phyloP scores from a whole-genome alignment of 2,113 vertebrate species.

The Brachypodius melanocephalos region DNA sequence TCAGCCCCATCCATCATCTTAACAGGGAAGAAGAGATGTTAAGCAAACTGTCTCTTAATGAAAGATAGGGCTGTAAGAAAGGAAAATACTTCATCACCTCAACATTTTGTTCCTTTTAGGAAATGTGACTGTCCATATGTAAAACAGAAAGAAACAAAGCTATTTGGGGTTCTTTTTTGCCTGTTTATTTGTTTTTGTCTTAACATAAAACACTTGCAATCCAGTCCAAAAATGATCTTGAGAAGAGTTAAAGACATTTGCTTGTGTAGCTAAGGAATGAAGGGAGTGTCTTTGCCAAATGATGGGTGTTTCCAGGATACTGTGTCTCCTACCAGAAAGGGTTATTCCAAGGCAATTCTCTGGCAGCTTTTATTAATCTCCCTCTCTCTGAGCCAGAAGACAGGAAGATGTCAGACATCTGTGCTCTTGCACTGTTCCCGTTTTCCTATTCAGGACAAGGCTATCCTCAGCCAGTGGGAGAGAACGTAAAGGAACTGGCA shows the following conservation, averaged over 20 bases:
- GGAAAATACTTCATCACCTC: neutral
- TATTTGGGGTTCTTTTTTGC: rapidly evolving
- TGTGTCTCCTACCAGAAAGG: slow-evolving; percentile 1
- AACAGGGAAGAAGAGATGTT: neutral
- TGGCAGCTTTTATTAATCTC: slow-evolving; percentile 16
- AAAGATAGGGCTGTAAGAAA: slow-evolving; percentile 19
- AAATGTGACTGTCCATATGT: slow-evolving; percentile 24
- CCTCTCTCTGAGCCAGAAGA: neutral
- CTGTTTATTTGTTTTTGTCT: neutral
- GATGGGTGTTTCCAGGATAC: slow-evolving; percentile 26
- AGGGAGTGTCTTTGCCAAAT: neutral
- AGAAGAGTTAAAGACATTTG: neutral
- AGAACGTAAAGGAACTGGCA: neutral
- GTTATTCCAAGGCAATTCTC: slow-evolving; percentile 25
- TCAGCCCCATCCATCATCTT: neutral
- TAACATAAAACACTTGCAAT: neutral
- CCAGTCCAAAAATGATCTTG: neutral
- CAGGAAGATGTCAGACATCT: slow-evolving; percentile 2
- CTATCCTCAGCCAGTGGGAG: neutral
- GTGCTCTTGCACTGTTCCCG: neutral
- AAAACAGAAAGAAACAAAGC: slow-evolving; percentile 51
- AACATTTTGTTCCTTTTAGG: slow-evolving; percentile 3
- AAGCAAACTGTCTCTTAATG: slow-evolving; percentile 29
- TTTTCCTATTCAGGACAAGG: slow-evolving; percentile 3
- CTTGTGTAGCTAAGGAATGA: neutral